Base-by-base conservation (phyloP, 2,113 vertebrate species). In the Crotalus tigris region DNA sequence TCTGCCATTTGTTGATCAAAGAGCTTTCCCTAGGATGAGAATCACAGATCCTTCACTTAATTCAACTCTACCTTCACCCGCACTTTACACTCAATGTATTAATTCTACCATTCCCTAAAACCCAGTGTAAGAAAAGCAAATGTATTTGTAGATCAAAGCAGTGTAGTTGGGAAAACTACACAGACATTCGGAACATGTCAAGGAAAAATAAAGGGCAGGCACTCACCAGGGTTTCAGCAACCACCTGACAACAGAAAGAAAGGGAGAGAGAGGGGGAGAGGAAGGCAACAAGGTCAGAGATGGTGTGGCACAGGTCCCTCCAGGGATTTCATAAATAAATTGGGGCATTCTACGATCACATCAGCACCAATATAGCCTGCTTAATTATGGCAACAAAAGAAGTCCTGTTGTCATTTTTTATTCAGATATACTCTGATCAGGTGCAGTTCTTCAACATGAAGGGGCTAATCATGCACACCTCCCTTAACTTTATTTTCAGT, bases 221-320 rank as follows among this genome's bases (percentile, higher is more conserved):
- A 97, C 98, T 98, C 98, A 98, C 98, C 98, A 98, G 95, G 96
- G 97, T 98, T 96, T 98, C 98, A 95, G 98, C 98, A 95, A 97
- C 95, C 95, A 98, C 97, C 98, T 98, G 97, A 97, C 94, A 92
- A 96, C 91, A 93, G 96, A 96, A 92, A 95, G 93, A 95, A 94
- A 96, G 96, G 96, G 96, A 58, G 93, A 85, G 93, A 91, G 91
- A 85, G 94, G 29, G 64, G 29, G 93, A 97, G 91, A 96, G 96
- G 96, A 95, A 97, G 95, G 96, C 94, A 95, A 96, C 93, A 96
- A 93, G 95, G 95, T 98, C 96, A 98, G 96, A 97, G 93, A 87
- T 87, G 95, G 94, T 51, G 92, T 26, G 55, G 92, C 92, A 94
- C 88, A 87, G 12, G 49, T 92, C 92, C 88, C 5, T 46, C 5